Evolutionary conservation across 2,113 vertebrate genomes (phyloP), one percentile per base, ranked within the genome.

Genomic region (Epinephelus fuscoguttatus): DNA sequence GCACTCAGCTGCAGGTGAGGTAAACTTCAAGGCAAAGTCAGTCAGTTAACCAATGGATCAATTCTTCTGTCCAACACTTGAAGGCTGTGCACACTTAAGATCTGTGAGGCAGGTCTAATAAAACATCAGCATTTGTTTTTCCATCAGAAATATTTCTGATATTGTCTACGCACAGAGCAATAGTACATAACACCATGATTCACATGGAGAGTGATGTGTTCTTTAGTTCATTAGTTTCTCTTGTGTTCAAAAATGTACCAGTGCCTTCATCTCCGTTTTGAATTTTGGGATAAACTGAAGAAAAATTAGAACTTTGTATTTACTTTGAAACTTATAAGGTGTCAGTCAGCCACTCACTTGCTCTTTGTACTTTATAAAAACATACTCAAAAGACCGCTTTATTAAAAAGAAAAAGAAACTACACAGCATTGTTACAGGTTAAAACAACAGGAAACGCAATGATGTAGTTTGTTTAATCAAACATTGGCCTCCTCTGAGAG

Each of bases 381-480:
- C 63, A 82, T 53, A 77, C 77, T 80, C 69, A 91, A 92, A 93
- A 75, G 55, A 84, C 78, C 49, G 50, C 55, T 95, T 95, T 93
- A 93, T 94, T 94, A 82, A 90, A 91, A 91, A 84, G 53, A 82
- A 89, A 89, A 90, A 84, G 70, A 37, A 45, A 10, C 55, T 63
- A 75, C 30, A 88, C 14, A 27, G 63, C 61, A 82, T 84, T 52
- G 57, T 84, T 81, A 92, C 90, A 93, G 53, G 82, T 91, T 94
- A 92, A 93, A 95, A 94, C 45, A 84, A 93, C 80, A 92, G 78
- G 71, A 91, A 91, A 92, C 55, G 56, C 90, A 91, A 85, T 88
- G 82, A 82, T 76, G 87, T 42, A 61, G 47, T 88, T 90, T 88
- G 80, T 93, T 93, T 91, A 93, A 94, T 94, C 84, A 90, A 91